These are phyloP conservation scores for Ctenomys sociabilis DNA, from an alignment of 2,113 vertebrate species.

Conservation along the genomic window DNA sequence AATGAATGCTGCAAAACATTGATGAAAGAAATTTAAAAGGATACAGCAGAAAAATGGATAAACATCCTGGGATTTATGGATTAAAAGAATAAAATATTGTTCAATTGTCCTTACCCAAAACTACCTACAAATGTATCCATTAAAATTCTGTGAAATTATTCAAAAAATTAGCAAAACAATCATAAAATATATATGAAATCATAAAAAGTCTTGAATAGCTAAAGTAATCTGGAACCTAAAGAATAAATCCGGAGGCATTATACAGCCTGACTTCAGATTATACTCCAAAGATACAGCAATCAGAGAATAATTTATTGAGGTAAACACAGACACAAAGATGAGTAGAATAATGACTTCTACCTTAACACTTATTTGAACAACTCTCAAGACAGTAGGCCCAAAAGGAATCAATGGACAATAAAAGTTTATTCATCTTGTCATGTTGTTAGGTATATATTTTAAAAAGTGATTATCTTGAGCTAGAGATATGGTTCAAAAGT, in stretches of 20 bases:
- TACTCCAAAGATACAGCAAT: not conserved
- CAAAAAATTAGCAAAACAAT: not conserved
- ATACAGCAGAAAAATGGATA: not conserved
- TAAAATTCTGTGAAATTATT: not conserved
- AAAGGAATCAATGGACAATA: not conserved
- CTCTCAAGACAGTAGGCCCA: not conserved
- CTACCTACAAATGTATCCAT: not conserved
- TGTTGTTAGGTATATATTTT: not conserved
- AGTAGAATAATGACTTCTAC: not conserved
- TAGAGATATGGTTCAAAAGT: not conserved
- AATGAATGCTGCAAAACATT: not conserved
- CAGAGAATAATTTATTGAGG: not conserved
- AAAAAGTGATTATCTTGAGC: not conserved
- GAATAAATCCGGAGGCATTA: not conserved
- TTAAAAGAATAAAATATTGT: not conserved
- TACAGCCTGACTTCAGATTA: not conserved
- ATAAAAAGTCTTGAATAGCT: not conserved
- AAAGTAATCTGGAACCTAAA: not conserved
- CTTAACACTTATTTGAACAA: not conserved
- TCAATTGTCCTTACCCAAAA: not conserved
- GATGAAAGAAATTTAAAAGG: not conserved
- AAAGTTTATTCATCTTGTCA: not conserved
- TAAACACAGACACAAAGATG: not conserved
- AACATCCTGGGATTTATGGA: not conserved
- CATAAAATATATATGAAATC: not conserved